These are phyloP conservation scores for Dermatemys mawii DNA, from an alignment of 2,113 vertebrate species.

Conservation along the genomic window DNA sequence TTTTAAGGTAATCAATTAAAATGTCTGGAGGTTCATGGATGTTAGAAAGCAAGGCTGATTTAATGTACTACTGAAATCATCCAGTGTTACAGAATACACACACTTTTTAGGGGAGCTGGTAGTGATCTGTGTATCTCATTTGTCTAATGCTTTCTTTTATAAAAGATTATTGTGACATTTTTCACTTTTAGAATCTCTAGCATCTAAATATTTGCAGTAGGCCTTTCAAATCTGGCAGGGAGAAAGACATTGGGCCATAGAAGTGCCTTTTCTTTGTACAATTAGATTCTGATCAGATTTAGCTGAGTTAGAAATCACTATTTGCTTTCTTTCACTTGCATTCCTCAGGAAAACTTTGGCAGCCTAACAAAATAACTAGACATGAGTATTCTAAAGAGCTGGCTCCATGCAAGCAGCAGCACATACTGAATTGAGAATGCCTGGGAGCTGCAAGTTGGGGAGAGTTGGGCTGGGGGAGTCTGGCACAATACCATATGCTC, in stretches of 20 bases:
- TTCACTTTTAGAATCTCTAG: background rate
- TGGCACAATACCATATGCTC: too few relatives aligned
- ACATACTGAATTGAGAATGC: background rate
- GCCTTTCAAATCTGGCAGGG: background rate
- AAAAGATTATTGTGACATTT: background rate
- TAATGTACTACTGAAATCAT: background rate
- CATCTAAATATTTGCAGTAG: background rate
- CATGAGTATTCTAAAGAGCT: background rate
- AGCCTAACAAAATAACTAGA: background rate
- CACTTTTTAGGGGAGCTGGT: background rate
- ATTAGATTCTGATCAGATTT: background rate
- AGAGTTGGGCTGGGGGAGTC: too few relatives aligned
- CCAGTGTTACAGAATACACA: background rate
- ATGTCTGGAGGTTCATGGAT: background rate
- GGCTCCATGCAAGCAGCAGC: background rate
- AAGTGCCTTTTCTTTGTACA: fast-evolving
- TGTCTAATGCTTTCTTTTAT: background rate
- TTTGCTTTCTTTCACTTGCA: background rate
- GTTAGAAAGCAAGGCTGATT: background rate
- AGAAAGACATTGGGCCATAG: background rate
- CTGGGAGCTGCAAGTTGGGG: too few relatives aligned
- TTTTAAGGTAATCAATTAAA: background rate
- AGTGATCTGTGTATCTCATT: background rate
- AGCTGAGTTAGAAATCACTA: background rate
- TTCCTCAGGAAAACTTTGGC: background rate